Evolutionary conservation across 2,797 vertebrate genomes (phyloP).

Genomic region (Molossus molossus): DNA sequence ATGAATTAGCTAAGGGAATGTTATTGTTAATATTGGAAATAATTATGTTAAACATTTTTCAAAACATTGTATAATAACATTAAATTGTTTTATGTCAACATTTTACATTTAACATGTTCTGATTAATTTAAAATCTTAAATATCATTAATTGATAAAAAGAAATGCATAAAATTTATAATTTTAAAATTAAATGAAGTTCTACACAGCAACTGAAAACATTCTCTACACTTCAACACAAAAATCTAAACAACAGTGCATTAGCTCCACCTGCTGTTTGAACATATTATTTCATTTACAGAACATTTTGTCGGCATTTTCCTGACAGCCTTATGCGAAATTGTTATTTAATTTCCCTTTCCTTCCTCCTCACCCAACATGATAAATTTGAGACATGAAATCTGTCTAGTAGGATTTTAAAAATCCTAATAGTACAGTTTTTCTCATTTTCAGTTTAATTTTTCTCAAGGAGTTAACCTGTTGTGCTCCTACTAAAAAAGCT

Average conservation of each 20-base stretch:
- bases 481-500: neutral
- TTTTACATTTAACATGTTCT: slow-evolving; percentile 14
- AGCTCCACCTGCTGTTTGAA: slow-evolving; percentile 78
- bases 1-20: slow-evolving; percentile 1
- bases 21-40: slow-evolving; percentile 33
- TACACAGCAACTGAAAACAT: slow-evolving; percentile 13
- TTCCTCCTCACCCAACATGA: neutral
- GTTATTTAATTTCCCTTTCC: neutral
- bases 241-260: slow-evolving; percentile 19
- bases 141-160: slow-evolving; percentile 23
- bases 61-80: slow-evolving; percentile 18
- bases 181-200: slow-evolving; percentile 54
- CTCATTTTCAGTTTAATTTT: slow-evolving; percentile 38
- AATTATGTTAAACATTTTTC: slow-evolving; percentile 31
- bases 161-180: slow-evolving; percentile 24
- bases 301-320: slow-evolving; percentile 43
- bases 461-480: neutral
- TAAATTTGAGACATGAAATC: slow-evolving; percentile 26
- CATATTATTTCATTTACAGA: slow-evolving; percentile 58
- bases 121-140: slow-evolving; percentile 45
- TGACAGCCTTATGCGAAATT: slow-evolving; percentile 33
- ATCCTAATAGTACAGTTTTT: neutral
- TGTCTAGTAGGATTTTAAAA: neutral
- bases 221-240: neutral
- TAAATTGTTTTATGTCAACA: neutral